These are phyloP conservation scores for Sthenelais limicola DNA, from an alignment of 2,888 invertebrate genomes.

Conservation along the genomic window DNA sequence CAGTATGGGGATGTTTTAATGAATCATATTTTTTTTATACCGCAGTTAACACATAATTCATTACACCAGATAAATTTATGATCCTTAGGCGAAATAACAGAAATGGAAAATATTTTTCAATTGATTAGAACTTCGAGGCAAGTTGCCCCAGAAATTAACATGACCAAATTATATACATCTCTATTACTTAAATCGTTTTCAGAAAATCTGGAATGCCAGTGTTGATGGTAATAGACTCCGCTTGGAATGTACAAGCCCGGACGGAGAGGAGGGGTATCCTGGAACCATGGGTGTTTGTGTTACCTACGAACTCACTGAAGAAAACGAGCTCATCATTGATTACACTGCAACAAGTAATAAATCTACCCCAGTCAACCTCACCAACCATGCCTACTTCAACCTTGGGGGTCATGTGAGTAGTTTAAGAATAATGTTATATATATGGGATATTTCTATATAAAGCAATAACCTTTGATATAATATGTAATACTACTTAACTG, in stretches of 20 bases:
- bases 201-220: slow-evolving; percentile 80
- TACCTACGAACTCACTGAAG: slow-evolving; percentile 80
- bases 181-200: too few relatives aligned
- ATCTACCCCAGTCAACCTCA: slow-evolving; percentile 88
- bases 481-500: too few relatives aligned
- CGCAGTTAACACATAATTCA: too few relatives aligned
- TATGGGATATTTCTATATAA: not conserved
- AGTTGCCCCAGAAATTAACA: too few relatives aligned
- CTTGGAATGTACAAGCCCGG: slow-evolving; percentile 83
- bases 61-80: too few relatives aligned
- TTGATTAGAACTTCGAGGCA: too few relatives aligned
- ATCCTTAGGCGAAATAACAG: too few relatives aligned
- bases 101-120: too few relatives aligned
- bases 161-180: too few relatives aligned
- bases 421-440: not conserved
- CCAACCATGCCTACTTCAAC: slow-evolving; percentile 93
- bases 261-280: slow-evolving; percentile 89
- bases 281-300: slow-evolving; percentile 84
- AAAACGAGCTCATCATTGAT: slow-evolving; percentile 81
- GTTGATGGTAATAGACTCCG: slow-evolving; percentile 78
- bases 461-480: too few relatives aligned
- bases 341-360: slow-evolving; percentile 84
- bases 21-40: too few relatives aligned
- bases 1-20: too few relatives aligned
- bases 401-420: slow-evolving; percentile 84